Percentiles rank a stretch among this genome's conserved stretches.
Evolutionary conservation across 2,888 invertebrate genomes (phyloP).

Genomic region (Iphiclides podalirius): DNA sequence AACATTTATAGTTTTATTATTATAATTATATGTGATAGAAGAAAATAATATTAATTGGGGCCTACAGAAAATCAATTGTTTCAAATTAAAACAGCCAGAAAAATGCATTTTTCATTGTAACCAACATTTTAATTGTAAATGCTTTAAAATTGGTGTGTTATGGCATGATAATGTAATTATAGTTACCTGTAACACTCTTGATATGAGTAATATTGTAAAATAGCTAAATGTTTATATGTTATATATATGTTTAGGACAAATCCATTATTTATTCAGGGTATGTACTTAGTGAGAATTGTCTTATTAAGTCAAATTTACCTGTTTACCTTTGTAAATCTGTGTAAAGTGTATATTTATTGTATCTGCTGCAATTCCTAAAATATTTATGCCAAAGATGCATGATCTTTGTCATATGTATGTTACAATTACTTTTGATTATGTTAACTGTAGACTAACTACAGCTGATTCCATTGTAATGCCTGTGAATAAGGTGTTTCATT

Average conservation of each 20-base stretch:
- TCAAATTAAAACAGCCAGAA: too few relatives aligned
- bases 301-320: not conserved
- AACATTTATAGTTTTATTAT: too few relatives aligned
- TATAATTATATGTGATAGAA: too few relatives aligned
- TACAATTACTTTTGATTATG: slow-evolving; percentile 16
- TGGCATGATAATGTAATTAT: not conserved
- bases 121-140: not conserved
- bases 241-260: not conserved
- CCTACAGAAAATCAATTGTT: too few relatives aligned
- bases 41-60: too few relatives aligned
- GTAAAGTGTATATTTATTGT: not conserved
- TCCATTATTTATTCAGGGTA: slow-evolving; percentile 1
- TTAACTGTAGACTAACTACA: slow-evolving; percentile 9
- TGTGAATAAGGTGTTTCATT: slow-evolving; percentile 54
- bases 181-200: slow-evolving; percentile 8
- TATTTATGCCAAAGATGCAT: slow-evolving; percentile 43
- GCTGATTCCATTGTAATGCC: slow-evolving; percentile 18
- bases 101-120: not conserved
- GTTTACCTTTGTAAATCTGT: not conserved
- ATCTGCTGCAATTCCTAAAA: slow-evolving; percentile 16
- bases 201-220: slow-evolving; percentile 1
- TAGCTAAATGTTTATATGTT: not conserved
- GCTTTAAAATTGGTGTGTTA: not conserved
- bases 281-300: slow-evolving; percentile 12
- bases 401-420: slow-evolving; percentile 37